A percentile compares a stretch with the other conserved stretches of the same genome.
These are phyloP conservation scores for Zosterops japonicus DNA, from an alignment of 2,113 vertebrate species.

Conservation along the genomic window DNA sequence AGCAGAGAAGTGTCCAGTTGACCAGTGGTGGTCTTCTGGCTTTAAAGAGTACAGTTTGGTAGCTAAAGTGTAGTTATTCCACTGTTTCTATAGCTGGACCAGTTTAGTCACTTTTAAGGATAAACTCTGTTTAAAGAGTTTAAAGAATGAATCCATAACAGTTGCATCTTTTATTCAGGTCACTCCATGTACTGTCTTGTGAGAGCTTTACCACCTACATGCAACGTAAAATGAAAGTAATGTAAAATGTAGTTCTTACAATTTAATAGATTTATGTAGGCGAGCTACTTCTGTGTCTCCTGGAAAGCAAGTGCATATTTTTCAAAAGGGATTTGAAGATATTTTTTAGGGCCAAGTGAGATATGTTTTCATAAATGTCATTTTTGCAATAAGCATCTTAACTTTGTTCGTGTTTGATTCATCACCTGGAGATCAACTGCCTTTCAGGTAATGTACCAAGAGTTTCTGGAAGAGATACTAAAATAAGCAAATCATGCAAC, in stretches of 20 bases:
- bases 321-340: neutral
- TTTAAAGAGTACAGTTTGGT: neutral
- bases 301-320: neutral
- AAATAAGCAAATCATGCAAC: neutral
- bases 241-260: neutral
- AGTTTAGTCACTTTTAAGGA: neutral
- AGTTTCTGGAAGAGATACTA: neutral
- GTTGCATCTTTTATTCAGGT: slow-evolving; percentile 13
- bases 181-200: neutral
- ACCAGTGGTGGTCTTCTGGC: neutral
- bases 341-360: neutral
- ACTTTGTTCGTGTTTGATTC: neutral
- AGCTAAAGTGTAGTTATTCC: neutral
- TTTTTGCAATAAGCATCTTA: neutral
- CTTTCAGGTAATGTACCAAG: neutral
- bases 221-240: neutral
- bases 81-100: neutral
- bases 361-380: neutral
- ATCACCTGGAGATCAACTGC: neutral
- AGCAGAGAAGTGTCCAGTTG: neutral
- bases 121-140: neutral
- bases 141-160: neutral
- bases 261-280: neutral
- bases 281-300: neutral
- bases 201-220: neutral